Evolutionary conservation across 2,797 vertebrate species (phyloP).

Genomic region (Leontocebus nigricollis): DNA sequence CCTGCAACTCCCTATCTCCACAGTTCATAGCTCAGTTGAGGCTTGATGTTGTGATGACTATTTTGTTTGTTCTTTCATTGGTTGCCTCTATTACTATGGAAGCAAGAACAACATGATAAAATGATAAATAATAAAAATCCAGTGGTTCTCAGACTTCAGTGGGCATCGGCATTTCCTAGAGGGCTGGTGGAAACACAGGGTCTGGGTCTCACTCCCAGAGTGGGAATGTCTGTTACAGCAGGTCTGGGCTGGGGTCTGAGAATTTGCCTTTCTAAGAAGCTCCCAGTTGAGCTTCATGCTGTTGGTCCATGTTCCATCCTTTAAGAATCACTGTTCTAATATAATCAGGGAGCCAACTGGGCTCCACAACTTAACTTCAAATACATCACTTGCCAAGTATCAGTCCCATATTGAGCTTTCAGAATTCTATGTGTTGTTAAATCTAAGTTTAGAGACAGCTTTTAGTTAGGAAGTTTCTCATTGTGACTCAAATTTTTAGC

Average conservation of each 20-base stretch:
- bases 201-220: too few relatives aligned
- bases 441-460: not conserved
- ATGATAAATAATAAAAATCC: not conserved
- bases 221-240: not conserved
- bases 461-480: not conserved
- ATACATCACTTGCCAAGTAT: not conserved
- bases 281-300: not conserved
- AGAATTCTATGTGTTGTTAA: not conserved
- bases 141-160: not conserved
- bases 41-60: not conserved
- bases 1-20: not conserved
- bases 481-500: not conserved
- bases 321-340: not conserved
- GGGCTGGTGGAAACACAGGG: not conserved
- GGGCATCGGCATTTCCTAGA: not conserved
- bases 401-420: not conserved
- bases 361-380: not conserved
- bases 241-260: not conserved
- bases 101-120: not conserved
- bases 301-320: too few relatives aligned
- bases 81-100: not conserved
- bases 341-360: not conserved
- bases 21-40: not conserved
- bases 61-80: not conserved
- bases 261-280: not conserved